These are phyloP conservation scores for Sphaeramia orbicularis DNA, from an alignment of 2,797 vertebrate species.

Conservation along the genomic window DNA sequence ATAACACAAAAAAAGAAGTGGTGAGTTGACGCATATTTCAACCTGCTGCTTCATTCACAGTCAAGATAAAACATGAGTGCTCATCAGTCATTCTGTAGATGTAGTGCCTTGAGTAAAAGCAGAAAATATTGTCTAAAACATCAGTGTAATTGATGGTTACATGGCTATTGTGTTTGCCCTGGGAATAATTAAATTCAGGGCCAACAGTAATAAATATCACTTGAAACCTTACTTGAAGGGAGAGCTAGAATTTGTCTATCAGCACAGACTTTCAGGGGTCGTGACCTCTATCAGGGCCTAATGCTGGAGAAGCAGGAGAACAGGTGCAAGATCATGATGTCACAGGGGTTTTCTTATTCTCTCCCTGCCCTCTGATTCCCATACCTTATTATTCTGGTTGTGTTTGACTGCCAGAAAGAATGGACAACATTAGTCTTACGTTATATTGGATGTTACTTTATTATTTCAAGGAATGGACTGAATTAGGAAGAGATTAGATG, in stretches of 20 bases:
- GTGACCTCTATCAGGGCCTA: constrained; percentile 57
- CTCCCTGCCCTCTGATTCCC: constrained; percentile 65
- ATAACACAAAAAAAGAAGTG: constrained; percentile 24
- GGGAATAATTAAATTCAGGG: constrained; percentile 68
- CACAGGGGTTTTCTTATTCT: constrained; percentile 62
- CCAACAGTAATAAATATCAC: constrained; percentile 70
- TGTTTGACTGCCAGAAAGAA: too few relatives aligned
- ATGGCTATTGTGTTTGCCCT: constrained; percentile 60
- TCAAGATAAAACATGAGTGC: constrained; percentile 35
- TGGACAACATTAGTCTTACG: too few relatives aligned
- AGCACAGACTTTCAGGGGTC: constrained; percentile 77
- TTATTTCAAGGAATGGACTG: too few relatives aligned
- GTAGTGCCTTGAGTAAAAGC: constrained; percentile 34
- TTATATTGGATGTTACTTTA: too few relatives aligned
- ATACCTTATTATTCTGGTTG: constrained; percentile 19
- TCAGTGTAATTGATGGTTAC: constrained; percentile 65
- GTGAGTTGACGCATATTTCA: constrained; percentile 55
- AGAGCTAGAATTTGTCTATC: constrained; percentile 77
- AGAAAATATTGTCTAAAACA: constrained; percentile 60
- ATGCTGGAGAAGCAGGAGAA: constrained; percentile 67
- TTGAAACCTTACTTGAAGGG: constrained; percentile 65
- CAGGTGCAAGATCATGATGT: constrained; percentile 85
- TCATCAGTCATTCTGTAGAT: constrained; percentile 49
- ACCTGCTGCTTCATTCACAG: constrained; percentile 32
- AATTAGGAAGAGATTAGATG: background rate